Evolutionary conservation across 2,113 vertebrate species (phyloP).

Genomic region (Eudyptes chrysolophus): DNA sequence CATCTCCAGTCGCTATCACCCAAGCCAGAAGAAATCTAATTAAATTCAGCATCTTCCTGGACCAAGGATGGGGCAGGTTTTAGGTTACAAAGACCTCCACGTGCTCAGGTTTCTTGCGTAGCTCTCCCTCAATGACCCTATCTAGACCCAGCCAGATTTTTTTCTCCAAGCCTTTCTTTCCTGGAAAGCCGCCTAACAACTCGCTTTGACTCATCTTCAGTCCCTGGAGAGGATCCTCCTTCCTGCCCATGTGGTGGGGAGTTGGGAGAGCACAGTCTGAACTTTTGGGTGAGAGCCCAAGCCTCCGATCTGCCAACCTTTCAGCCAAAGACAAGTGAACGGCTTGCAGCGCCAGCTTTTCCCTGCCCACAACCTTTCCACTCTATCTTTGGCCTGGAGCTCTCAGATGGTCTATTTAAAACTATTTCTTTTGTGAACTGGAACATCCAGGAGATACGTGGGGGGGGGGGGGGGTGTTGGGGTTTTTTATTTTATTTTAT

Average conservation of each 20-base stretch:
- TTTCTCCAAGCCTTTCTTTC: background rate
- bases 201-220: background rate
- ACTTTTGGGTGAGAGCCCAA: background rate
- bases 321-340: background rate
- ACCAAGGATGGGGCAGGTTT: background rate
- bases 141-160: background rate
- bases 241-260: background rate
- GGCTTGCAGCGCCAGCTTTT: background rate
- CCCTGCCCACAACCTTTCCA: background rate
- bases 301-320: background rate
- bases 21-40: background rate
- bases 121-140: background rate
- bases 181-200: background rate
- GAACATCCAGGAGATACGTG: background rate
- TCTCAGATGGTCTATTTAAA: background rate
- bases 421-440: background rate
- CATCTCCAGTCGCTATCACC: rapidly evolving
- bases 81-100: background rate
- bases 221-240: background rate
- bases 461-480: background rate
- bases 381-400: background rate
- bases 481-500: background rate
- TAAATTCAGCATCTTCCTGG: background rate
- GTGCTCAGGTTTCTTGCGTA: background rate
- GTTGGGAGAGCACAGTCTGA: slow-evolving; percentile 10